Base-by-base conservation (phyloP, 2,113 vertebrate genomes). In the Pampusana beccarii region DNA sequence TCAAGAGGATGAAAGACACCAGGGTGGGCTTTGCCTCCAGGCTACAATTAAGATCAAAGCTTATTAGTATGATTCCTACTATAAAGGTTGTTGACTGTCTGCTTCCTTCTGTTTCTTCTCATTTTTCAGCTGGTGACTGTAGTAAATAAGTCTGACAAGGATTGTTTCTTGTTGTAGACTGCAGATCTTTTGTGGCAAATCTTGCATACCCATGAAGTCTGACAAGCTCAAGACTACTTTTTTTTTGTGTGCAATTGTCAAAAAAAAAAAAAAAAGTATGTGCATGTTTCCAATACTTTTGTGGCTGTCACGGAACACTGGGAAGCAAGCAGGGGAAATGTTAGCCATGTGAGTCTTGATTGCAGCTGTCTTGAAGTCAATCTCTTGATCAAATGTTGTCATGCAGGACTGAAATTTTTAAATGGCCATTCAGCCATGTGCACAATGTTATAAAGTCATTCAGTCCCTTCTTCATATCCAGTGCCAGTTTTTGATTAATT, bases 31-130 rank as follows among this genome's bases (percentile, higher is more conserved):
- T 96, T 95, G 86, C 85, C 95, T 96, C 34, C 33, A 74, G 75
- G 93, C 95, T 96, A 24, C 80, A 90, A 91, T 95, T 94, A 93
- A 93, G 88, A 96, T 97, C 92, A 97, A 96, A 95, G 92, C 90
- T 86, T 93, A 65, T 93, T 95, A 93, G 79, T 94, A 95, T 60
- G 88, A 92, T 92, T 94, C 80, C 79, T 95, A 67, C 82, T 74
- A 88, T 92, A 95, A 96, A 93, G 93, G 71, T 95, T 95, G 95
- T 80, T 94, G 93, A 64, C 96, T 96, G 92, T 95, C 93, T 96
- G 90, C 75, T 97, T 96, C 94, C 93, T 95, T 95, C 92, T 93
- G 92, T 92, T 96, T 96, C 90, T 93, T 75, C 92, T 96, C 83
- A 84, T 93, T 96, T 96, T 96, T 97, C 94, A 91, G 66, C 92